Percentiles rank a stretch among this genome's conserved stretches.
phyloP scores from a whole-genome alignment of 2,113 vertebrate species.

The Eretmochelys imbricata region DNA sequence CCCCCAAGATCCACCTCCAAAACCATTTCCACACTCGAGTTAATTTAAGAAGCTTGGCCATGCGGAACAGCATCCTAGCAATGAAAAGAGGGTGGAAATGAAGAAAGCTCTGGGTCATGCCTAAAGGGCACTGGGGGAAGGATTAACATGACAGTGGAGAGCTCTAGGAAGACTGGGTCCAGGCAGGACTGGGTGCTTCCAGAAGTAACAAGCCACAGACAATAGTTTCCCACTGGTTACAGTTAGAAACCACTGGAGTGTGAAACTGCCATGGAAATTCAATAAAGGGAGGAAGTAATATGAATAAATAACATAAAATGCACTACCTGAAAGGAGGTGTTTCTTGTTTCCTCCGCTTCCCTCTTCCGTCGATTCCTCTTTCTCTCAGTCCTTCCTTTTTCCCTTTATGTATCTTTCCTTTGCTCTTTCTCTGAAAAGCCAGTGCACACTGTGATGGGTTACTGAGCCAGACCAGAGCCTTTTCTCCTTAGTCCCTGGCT shows the following conservation, averaged over 20 bases:
- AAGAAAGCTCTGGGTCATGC: constrained; percentile 29
- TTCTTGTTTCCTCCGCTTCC: neutral
- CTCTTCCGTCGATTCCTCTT: neutral
- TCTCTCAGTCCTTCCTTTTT: neutral
- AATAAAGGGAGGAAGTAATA: constrained; percentile 32
- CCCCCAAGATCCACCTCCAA: constrained; percentile 20
- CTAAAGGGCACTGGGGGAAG: constrained; percentile 48
- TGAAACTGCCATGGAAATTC: constrained; percentile 43
- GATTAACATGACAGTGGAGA: constrained; percentile 50
- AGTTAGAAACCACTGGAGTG: constrained; percentile 43
- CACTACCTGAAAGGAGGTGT: neutral
- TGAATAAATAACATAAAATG: constrained; percentile 21
- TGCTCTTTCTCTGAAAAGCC: neutral
- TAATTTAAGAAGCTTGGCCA: constrained; percentile 37
- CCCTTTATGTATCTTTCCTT: neutral
- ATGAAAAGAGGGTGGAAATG: constrained; percentile 12
- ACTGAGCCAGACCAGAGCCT: neutral
- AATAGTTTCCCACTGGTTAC: constrained; percentile 36
- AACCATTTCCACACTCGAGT: neutral
- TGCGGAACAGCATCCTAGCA: constrained; percentile 44
- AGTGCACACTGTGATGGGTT: neutral
- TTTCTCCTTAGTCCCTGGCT: neutral
- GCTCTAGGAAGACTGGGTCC: constrained; percentile 29
- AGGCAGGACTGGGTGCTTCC: constrained; percentile 32
- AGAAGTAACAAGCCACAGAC: constrained; percentile 11